Conservation (phyloP, 2,113 vertebrate genomes). For the Sapayoa aenigma region DNA sequence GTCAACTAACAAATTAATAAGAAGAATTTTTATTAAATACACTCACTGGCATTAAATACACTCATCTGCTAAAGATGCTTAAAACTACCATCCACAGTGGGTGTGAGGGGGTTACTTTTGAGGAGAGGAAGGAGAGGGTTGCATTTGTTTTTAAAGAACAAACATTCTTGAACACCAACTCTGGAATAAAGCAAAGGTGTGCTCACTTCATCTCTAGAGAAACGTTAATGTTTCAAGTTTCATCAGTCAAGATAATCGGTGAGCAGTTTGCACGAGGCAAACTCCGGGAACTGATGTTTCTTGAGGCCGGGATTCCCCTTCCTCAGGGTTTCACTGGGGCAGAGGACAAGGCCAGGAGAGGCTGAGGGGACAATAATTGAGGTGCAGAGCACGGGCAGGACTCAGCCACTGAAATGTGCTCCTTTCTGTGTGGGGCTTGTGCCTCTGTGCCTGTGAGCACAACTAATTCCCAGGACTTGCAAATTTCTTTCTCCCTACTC, state of each 20-base stretch:
- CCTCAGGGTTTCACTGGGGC: background rate
- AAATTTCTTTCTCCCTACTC: background rate
- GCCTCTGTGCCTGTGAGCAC: background rate
- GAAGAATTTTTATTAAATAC: background rate
- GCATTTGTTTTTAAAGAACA: background rate
- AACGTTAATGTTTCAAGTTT: background rate
- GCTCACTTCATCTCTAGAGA: background rate
- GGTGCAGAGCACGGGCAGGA: background rate
- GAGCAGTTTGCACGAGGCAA: background rate
- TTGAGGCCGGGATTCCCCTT: background rate
- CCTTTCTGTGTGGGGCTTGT: background rate
- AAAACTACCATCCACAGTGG: background rate
- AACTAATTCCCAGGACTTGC: background rate
- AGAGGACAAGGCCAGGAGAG: background rate
- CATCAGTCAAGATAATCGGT: background rate
- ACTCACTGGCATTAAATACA: background rate
- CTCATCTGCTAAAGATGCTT: background rate
- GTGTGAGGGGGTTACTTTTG: background rate
- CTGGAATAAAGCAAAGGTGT: background rate
- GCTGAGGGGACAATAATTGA: background rate
- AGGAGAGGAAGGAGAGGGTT: background rate
- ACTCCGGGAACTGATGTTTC: background rate
- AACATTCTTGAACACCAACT: background rate
- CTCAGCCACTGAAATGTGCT: background rate
- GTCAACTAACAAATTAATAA: background rate